Conservation (phyloP, 2,113 vertebrate genomes). For the Pomatostomus ruficeps region DNA sequence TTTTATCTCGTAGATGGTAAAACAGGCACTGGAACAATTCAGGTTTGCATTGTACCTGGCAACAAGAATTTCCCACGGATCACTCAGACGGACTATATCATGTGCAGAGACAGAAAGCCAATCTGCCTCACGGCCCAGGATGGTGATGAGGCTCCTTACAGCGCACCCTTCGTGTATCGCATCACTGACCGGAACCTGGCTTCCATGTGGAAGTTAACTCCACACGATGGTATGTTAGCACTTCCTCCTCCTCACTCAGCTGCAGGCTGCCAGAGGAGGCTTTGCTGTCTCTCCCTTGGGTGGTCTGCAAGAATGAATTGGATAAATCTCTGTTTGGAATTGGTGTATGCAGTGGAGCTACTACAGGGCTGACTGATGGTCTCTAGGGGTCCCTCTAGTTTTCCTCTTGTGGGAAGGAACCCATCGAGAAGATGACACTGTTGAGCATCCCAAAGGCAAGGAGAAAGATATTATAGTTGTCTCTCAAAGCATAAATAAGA, state of each 20-base stretch:
- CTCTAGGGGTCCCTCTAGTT: background rate
- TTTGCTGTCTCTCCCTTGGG: background rate
- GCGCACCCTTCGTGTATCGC: constrained; percentile 75
- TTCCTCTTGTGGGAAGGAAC: background rate
- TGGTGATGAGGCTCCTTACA: constrained; percentile 65
- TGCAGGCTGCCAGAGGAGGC: background rate
- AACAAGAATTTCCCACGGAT: constrained; percentile 80
- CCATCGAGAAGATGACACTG: background rate
- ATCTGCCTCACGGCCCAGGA: constrained; percentile 73
- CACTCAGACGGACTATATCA: background rate
- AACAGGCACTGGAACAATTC: constrained; percentile 81
- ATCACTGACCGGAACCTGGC: constrained; percentile 17
- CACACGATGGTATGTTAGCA: constrained; percentile 68
- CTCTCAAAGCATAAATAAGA: background rate
- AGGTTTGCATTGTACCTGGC: constrained; percentile 74
- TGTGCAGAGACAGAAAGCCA: constrained; percentile 73
- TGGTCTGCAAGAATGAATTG: background rate
- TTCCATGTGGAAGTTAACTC: constrained; percentile 68
- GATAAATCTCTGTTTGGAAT: background rate
- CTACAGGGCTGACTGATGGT: background rate
- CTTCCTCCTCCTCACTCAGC: background rate
- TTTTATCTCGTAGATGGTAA: constrained; percentile 71
- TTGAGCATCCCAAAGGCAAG: background rate
- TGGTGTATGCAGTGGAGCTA: background rate
- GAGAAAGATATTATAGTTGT: background rate